Evolutionary conservation across 1,140 invertebrate species (phyloP).

Genomic region (Atta colombica): DNA sequence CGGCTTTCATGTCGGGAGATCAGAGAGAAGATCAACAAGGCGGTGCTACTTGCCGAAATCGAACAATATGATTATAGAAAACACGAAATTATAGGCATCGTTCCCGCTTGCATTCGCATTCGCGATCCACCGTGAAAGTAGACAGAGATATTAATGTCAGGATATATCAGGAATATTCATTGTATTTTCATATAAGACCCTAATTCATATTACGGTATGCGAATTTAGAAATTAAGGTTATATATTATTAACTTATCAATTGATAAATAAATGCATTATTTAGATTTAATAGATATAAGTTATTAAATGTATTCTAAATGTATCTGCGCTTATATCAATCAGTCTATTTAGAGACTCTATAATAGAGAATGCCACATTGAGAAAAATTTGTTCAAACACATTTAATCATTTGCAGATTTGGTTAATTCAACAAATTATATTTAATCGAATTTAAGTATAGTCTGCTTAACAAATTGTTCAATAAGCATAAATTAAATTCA

Average conservation of each 20-base stretch:
- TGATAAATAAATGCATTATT: not conserved
- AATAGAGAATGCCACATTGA: no score
- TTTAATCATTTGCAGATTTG: no score
- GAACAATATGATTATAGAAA: constrained; percentile 51
- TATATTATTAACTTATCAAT: not conserved
- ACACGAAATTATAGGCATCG: constrained; percentile 26
- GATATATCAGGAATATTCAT: not conserved
- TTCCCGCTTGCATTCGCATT: not conserved
- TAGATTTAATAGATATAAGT: no score
- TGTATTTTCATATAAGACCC: not conserved
- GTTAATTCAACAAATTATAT: no score
- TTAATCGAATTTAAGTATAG: no score
- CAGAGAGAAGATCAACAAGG: constrained; percentile 11
- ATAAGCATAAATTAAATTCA: no score
- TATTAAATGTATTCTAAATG: no score
- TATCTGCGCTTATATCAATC: no score
- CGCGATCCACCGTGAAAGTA: not conserved
- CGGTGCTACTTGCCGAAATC: constrained; percentile 25
- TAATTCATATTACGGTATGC: not conserved
- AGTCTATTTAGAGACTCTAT: no score
- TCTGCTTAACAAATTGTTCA: no score
- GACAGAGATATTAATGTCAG: constrained; percentile 23
- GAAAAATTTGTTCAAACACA: no score
- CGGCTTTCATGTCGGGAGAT: constrained; percentile 33
- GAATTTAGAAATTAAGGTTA: not conserved